phyloP scores from a whole-genome alignment of 2,888 invertebrate genomes.

The Drosophila setosimentum region DNA sequence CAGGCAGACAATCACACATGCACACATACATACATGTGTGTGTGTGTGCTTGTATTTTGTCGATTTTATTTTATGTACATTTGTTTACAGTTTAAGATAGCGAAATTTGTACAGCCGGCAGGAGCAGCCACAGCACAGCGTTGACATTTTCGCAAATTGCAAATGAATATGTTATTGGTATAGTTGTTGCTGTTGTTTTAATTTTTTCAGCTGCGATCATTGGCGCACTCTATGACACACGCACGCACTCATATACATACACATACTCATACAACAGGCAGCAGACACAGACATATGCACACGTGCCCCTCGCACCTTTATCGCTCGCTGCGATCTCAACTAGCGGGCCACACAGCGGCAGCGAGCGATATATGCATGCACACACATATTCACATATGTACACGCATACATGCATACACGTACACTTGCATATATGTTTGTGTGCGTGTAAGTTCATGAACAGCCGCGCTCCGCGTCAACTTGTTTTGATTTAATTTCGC shows the following conservation, averaged over 20 bases:
- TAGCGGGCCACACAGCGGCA: constrained; percentile 45
- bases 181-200: constrained; percentile 15
- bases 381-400: constrained; percentile 9
- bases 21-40: constrained; percentile 15
- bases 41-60: constrained; percentile 62
- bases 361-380: constrained; percentile 38
- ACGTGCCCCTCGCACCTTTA: constrained; percentile 59
- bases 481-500: constrained; percentile 78
- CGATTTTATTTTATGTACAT: constrained; percentile 78
- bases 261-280: constrained; percentile 6
- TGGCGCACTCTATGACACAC: constrained; percentile 39
- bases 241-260: constrained; percentile 18
- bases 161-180: constrained; percentile 66
- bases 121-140: constrained; percentile 59
- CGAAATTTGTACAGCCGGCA: constrained; percentile 77
- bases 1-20: constrained; percentile 31
- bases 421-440: constrained; percentile 10
- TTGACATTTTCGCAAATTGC: constrained; percentile 79
- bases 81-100: constrained; percentile 81
- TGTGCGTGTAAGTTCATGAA: constrained; percentile 71
- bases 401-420: neutral
- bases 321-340: constrained; percentile 47
- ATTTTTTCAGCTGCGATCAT: constrained; percentile 54
- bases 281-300: constrained; percentile 27
- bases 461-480: constrained; percentile 60